Conservation (phyloP, 2,113 vertebrate genomes). For the Percina caprodes region DNA sequence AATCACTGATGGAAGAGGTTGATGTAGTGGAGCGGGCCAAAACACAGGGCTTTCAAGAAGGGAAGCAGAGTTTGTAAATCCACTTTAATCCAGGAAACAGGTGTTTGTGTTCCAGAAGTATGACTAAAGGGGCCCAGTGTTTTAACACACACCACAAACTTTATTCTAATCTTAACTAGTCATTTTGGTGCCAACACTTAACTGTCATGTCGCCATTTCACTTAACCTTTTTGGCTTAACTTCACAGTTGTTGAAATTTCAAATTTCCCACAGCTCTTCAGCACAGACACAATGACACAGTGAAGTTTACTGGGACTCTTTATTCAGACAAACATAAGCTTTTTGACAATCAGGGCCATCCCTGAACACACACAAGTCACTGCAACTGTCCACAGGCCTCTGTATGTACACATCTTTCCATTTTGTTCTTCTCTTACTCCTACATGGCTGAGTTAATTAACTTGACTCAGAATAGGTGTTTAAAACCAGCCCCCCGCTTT, state of each 20-base stretch:
- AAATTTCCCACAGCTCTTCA: neutral
- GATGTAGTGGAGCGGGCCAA: no score
- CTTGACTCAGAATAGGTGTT: conserved; percentile 29
- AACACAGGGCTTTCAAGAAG: no score
- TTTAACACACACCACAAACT: no score
- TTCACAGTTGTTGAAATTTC: neutral
- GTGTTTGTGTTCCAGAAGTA: no score
- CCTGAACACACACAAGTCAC: conserved; percentile 7
- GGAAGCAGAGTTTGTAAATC: no score
- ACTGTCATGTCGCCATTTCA: no score
- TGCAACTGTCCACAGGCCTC: conserved; percentile 6
- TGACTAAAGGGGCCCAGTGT: no score
- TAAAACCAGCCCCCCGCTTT: neutral
- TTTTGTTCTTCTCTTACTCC: neutral
- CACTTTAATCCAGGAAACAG: no score
- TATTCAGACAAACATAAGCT: conserved; percentile 19
- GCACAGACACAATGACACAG: neutral
- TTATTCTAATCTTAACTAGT: no score
- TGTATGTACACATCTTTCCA: neutral
- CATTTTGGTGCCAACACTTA: no score
- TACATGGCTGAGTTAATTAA: conserved; percentile 43
- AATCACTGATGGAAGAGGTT: no score
- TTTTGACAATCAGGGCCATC: conserved; percentile 12
- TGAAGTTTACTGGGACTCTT: conserved; percentile 28
- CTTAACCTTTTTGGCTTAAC: no score